A percentile compares a stretch with the other conserved stretches of the same genome.
Evolutionary conservation across 2,113 vertebrate species (phyloP).

Genomic region (Himantopus leucocephalus): DNA sequence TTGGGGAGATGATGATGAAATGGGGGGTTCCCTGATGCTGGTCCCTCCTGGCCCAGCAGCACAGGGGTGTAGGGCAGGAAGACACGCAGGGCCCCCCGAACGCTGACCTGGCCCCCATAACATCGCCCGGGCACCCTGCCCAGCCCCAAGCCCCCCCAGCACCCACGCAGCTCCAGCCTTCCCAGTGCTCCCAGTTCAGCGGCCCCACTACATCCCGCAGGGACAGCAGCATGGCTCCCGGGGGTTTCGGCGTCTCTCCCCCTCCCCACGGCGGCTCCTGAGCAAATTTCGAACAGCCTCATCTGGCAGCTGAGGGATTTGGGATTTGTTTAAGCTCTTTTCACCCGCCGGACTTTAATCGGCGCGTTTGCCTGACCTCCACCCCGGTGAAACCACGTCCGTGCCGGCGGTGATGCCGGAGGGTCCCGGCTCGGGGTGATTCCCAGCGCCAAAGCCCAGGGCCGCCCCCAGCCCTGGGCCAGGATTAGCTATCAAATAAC

Average conservation of each 20-base stretch:
- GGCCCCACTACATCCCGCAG: fast-evolving
- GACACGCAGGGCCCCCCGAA: not conserved
- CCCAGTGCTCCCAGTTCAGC: not conserved
- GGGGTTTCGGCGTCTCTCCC: not conserved
- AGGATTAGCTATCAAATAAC: constrained; percentile 57
- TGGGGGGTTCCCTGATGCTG: fast-evolving
- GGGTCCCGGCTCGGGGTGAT: not conserved
- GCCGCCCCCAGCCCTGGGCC: not conserved
- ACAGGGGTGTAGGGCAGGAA: not conserved
- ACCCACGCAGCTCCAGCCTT: not conserved
- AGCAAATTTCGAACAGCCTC: constrained; percentile 25
- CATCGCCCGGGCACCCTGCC: fast-evolving
- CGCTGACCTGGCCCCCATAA: not conserved
- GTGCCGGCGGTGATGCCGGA: not conserved
- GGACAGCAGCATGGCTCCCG: fast-evolving
- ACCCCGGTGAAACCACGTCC: not conserved
- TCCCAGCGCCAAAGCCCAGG: constrained; percentile 35
- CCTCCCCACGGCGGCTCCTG: fast-evolving
- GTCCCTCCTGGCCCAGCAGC: not conserved
- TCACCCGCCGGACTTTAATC: constrained; percentile 66
- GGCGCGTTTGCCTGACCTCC: constrained; percentile 62
- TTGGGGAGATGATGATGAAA: not conserved
- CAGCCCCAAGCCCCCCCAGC: not conserved
- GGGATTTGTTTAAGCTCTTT: constrained; percentile 76
- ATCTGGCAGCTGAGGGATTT: constrained; percentile 62